phyloP scores from a whole-genome alignment of 2,113 vertebrate species.

The Actinemys pallida region DNA sequence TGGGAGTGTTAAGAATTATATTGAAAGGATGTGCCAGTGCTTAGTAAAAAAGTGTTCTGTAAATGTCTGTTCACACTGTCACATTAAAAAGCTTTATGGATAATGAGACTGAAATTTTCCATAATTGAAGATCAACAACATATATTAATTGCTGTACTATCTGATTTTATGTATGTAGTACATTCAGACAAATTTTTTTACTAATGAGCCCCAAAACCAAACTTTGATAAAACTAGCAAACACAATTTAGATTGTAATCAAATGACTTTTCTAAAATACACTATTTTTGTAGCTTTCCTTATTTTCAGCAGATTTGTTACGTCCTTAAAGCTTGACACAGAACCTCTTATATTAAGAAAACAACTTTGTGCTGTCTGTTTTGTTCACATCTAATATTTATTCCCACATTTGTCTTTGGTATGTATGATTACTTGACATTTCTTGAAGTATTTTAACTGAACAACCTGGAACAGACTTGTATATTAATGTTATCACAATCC shows the following conservation, averaged over 20 bases:
- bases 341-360: not conserved
- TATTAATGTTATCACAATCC: not conserved
- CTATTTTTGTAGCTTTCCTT: not conserved
- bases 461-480: not conserved
- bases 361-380: not conserved
- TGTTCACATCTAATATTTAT: constrained; percentile 26
- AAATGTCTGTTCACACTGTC: not conserved
- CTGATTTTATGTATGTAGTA: not conserved
- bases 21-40: not conserved
- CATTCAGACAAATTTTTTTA: not conserved
- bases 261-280: not conserved
- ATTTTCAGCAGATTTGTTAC: constrained; percentile 16
- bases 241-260: not conserved
- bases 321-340: not conserved
- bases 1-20: not conserved
- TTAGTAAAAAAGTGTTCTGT: not conserved
- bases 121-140: not conserved
- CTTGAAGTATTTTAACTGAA: not conserved
- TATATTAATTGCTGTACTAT: not conserved
- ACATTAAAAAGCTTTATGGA: not conserved
- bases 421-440: not conserved
- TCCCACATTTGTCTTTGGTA: not conserved
- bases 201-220: not conserved
- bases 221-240: not conserved
- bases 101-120: not conserved